Evolutionary conservation across 2,888 invertebrate genomes (phyloP).

Genomic region (Erynnis tages): DNA sequence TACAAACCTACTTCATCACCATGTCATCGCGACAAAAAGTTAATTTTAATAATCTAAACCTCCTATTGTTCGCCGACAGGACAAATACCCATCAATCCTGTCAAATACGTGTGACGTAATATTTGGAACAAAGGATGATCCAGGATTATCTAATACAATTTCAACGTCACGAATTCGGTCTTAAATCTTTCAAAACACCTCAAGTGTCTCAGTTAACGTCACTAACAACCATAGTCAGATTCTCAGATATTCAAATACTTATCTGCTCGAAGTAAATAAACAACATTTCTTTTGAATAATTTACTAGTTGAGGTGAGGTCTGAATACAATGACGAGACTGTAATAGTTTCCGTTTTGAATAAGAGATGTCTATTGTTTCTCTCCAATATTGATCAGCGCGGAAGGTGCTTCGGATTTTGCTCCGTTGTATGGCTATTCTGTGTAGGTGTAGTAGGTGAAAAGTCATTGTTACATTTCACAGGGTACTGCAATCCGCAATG

Average conservation of each 20-base stretch:
- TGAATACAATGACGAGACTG: slow-evolving; percentile 72
- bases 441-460: neutral
- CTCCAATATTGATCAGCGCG: slow-evolving; percentile 69
- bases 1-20: neutral
- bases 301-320: slow-evolving; percentile 69
- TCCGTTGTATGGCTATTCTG: slow-evolving; percentile 40
- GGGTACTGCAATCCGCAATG: no score
- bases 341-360: slow-evolving; percentile 81
- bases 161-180: slow-evolving; percentile 67
- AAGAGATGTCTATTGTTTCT: slow-evolving; percentile 76
- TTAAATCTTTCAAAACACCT: slow-evolving; percentile 71
- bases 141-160: slow-evolving; percentile 61
- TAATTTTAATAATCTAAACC: slow-evolving; percentile 9
- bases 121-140: slow-evolving; percentile 72
- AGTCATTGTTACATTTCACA: no score
- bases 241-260: slow-evolving; percentile 58
- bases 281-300: slow-evolving; percentile 77
- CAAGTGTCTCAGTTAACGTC: slow-evolving; percentile 48
- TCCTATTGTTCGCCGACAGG: slow-evolving; percentile 24
- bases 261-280: slow-evolving; percentile 71
- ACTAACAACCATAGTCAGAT: slow-evolving; percentile 54
- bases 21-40: slow-evolving; percentile 1
- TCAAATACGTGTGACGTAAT: slow-evolving; percentile 62
- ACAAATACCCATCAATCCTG: slow-evolving; percentile 48
- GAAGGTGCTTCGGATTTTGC: slow-evolving; percentile 54